phyloP scores from a whole-genome alignment of 1,140 invertebrate genomes.

The Drosophila equinoxialis region DNA sequence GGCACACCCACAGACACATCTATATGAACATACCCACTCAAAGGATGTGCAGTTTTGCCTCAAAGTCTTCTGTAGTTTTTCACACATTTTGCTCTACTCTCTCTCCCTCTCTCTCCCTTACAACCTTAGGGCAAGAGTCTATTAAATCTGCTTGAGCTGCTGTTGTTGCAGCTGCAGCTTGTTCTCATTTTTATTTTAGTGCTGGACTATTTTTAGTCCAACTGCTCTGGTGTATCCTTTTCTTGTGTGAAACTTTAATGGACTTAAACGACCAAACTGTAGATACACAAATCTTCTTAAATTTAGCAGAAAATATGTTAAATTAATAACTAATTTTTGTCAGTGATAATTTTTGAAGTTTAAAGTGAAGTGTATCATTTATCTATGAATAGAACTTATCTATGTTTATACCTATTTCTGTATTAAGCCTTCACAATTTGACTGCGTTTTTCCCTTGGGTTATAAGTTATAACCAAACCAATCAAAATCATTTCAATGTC shows the following conservation, averaged over 20 bases:
- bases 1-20: background rate
- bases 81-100: background rate
- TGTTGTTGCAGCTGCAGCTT: background rate
- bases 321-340: background rate
- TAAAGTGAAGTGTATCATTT: too few species aligned
- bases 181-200: background rate
- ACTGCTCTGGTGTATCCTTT: too few species aligned
- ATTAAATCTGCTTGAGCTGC: constrained; percentile 12
- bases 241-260: background rate
- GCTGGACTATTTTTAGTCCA: background rate
- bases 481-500: constrained; percentile 12
- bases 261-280: background rate
- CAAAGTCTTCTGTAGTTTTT: constrained; percentile 9
- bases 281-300: background rate
- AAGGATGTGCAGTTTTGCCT: constrained; percentile 1
- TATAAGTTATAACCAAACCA: background rate
- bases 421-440: background rate
- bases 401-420: background rate
- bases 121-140: background rate
- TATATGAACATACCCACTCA: background rate
- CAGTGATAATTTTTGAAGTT: too few species aligned
- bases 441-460: background rate
- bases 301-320: background rate
- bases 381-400: background rate
- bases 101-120: background rate